Conservation (phyloP, 2,797 vertebrate species). For the Etheostoma perlongum region DNA sequence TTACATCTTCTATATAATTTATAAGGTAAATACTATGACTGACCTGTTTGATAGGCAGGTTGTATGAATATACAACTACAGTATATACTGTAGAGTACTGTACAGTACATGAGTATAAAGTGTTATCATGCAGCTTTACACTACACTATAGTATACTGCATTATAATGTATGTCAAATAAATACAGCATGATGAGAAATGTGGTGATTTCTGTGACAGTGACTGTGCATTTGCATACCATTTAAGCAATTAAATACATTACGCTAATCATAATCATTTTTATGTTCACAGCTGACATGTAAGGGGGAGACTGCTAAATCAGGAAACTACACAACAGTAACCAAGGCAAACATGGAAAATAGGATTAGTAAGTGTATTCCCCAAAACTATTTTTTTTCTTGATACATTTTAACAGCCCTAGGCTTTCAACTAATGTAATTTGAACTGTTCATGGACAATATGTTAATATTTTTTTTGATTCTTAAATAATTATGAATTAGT, state of each 20-base stretch:
- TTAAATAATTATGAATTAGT: not conserved
- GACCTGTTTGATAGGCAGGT: not conserved
- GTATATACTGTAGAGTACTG: not conserved
- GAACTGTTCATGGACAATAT: not conserved
- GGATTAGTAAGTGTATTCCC: constrained; percentile 83
- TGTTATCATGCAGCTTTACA: constrained; percentile 1
- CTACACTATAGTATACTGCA: no score
- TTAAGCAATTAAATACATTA: not conserved
- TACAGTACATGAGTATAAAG: not conserved
- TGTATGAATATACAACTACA: not conserved
- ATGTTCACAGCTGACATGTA: constrained; percentile 88
- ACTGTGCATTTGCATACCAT: not conserved
- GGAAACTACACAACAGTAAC: constrained; percentile 63
- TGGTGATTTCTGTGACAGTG: not conserved
- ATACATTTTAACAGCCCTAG: not conserved
- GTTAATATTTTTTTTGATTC: not conserved
- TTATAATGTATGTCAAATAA: not conserved
- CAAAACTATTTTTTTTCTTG: not conserved
- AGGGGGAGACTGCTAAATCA: constrained; percentile 79
- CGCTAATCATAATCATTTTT: constrained; percentile 32
- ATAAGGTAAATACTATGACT: constrained; percentile 86
- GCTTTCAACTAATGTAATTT: not conserved
- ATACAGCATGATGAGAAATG: not conserved
- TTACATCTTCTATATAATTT: constrained; percentile 94
- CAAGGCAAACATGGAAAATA: constrained; percentile 76